Evolutionary conservation across 2,113 vertebrate species (phyloP), one percentile per base, ranked within the genome.

Genomic region (Hylia prasina): DNA sequence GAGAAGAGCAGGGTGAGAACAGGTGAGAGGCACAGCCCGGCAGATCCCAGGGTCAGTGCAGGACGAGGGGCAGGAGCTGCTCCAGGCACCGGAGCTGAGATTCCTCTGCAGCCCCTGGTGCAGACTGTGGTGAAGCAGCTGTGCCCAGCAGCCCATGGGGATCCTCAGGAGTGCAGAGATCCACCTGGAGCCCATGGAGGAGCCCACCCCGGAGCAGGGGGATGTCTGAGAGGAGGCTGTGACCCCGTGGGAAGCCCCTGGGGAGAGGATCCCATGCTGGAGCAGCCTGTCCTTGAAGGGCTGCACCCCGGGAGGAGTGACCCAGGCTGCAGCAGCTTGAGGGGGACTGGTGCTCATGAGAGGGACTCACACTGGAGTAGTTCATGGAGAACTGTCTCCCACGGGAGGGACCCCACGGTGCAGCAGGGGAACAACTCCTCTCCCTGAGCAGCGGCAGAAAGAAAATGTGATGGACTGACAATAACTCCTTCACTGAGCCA

Each of bases 221-320:
- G 61, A n/a, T 69, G 44, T 4, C 54, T 50, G 42, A 57, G 77
- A 37, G 30, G 30, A 28, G 19, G 30, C 65, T 40, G 54, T 48
- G 65, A 23, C 19, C 42, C 28, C 2, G 0, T 8, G 35, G 30
- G 37, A n/a, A n/a, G n/a, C n/a, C n/a, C n/a, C n/a, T n/a, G n/a
- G n/a, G n/a, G n/a, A n/a, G n/a, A n/a, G n/a, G n/a, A n/a, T n/a
- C 7, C 65, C 24, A 6, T 7, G 35, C 24, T 28, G 54, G 23
- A 82, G 53, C 44, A 50, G 44, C 23, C 53, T n/a, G 35, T n/a
- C 19, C 54, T 60, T n/a, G 35, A 40, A 48, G 35, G 35, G 8
- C n/a, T 68, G 64, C 53, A 33, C 14, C 28, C 35, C 0, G 15
- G 64, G 37, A 50, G 51, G 45, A 35, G 37, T 25, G 37, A 71